These are phyloP conservation scores for Ectropis grisescens DNA, from an alignment of 1,140 invertebrate genomes.

Conservation along the genomic window DNA sequence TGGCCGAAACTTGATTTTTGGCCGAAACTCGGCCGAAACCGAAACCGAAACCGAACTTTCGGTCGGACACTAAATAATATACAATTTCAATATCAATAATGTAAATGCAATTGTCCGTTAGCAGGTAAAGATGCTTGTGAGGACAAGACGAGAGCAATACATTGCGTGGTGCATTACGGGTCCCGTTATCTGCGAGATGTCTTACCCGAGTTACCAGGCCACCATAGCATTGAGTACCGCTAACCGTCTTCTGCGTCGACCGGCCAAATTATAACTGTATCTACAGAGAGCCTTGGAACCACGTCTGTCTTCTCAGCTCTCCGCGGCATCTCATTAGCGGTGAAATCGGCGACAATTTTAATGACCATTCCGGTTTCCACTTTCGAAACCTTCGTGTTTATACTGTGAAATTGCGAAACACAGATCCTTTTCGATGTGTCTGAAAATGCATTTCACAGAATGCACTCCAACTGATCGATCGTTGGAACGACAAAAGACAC, in stretches of 20 bases:
- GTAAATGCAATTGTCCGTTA: no score
- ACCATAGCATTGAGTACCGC: conserved; percentile 35
- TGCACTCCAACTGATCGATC: no score
- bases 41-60: no score
- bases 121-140: no score
- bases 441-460: no score
- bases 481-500: no score
- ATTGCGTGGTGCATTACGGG: conserved; percentile 10
- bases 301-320: conserved; percentile 12
- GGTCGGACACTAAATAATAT: no score
- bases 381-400: conserved; percentile 11
- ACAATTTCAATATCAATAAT: no score
- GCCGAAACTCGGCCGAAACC: no score
- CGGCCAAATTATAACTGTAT: conserved; percentile 46
- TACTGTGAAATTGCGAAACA: background rate
- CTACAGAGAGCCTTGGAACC: conserved; percentile 9
- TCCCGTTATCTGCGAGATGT: conserved; percentile 28
- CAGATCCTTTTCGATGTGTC: conserved; percentile 1
- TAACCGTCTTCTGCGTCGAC: conserved; percentile 28
- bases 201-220: conserved; percentile 21
- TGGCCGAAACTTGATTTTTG: no score
- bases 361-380: conserved; percentile 14
- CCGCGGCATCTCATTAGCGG: conserved; percentile 23
- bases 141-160: no score
- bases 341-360: conserved; percentile 20